Evolutionary conservation across 2,113 vertebrate genomes (phyloP), one percentile per base, ranked within the genome.

Genomic region (Otus sunia): DNA sequence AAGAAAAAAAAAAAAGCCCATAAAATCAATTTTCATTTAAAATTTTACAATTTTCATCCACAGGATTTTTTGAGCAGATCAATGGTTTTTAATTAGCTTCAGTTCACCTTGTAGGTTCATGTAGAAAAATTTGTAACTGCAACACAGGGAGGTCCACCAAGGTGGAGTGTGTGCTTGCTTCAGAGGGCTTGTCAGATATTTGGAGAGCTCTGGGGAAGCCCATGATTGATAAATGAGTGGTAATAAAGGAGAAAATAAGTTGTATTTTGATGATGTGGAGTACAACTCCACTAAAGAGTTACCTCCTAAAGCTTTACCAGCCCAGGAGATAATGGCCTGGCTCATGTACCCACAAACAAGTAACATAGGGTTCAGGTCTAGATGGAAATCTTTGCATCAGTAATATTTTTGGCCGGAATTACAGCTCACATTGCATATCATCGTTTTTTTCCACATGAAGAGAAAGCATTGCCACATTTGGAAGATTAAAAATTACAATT

Each of bases 151-250:
- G 25, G 6, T 55, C 43, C 68, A 30, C 14, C 68, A 6, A 23
- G 52, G 36, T 66, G 55, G n/a, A 84, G 5, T 18, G 22, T 18
- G 5, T 4, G 30, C 34, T 68, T 58, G 15, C 23, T 23, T n/a
- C 41, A 34, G 49, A 49, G 22, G 7, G 4, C 10, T 34, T 17
- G 10, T 34, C 32, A 26, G 11, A 6, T 32, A 32, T 63, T 55
- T 63, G 34, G 18, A 55, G 73, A 53, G 34, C 45, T 71, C 45
- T 1, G 1, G 59, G 20, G 59, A 49, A 8, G 6, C 12, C 30
- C 0, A 0, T 0, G 2, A 15, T 36, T 1, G 2, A 12, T 34
- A 60, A 84, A 30, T 11, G 22, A n/a, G 30, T 9, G 15, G 41
- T 25, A 62, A 27, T 5, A 25, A 25, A 34, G 8, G 12, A 69